A percentile compares a stretch with the other conserved stretches of the same genome.
Evolutionary conservation across 2,797 vertebrate species (phyloP).

Genomic region (Alcedo atthis): DNA sequence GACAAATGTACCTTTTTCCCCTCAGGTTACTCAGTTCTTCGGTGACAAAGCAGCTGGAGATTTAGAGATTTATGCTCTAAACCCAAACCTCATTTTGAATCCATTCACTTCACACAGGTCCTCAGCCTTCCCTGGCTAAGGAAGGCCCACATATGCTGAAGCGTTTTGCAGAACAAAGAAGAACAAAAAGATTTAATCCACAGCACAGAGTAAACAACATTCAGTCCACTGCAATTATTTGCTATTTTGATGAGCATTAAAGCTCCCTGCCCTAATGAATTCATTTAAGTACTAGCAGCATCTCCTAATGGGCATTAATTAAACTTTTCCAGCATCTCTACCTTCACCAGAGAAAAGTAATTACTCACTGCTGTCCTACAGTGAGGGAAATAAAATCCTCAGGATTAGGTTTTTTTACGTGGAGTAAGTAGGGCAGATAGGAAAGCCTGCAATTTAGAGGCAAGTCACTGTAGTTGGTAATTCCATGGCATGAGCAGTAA

Average conservation of each 20-base stretch:
- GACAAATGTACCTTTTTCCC: not conserved
- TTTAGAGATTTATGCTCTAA: not conserved
- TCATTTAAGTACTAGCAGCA: constrained; percentile 19
- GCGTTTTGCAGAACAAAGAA: not conserved
- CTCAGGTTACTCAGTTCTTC: fast-evolving
- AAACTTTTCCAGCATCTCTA: constrained; percentile 39
- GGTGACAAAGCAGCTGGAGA: not conserved
- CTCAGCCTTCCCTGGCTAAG: not conserved
- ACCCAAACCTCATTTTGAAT: not conserved
- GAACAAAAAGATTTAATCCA: not conserved
- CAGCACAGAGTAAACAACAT: not conserved
- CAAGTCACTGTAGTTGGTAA: not conserved
- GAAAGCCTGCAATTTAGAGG: constrained; percentile 4
- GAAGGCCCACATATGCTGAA: not conserved
- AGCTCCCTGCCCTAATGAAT: not conserved
- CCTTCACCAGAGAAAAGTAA: constrained; percentile 63
- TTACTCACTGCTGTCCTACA: constrained; percentile 52
- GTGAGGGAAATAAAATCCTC: constrained; percentile 57
- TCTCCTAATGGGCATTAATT: constrained; percentile 59
- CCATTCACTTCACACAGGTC: not conserved
- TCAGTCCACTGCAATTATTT: not conserved
- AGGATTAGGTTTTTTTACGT: constrained; percentile 27
- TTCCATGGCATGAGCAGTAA: not conserved
- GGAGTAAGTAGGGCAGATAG: constrained; percentile 51
- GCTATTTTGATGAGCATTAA: not conserved